Conservation (phyloP, 2,113 vertebrate species). For the Cheirogaleus medius region DNA sequence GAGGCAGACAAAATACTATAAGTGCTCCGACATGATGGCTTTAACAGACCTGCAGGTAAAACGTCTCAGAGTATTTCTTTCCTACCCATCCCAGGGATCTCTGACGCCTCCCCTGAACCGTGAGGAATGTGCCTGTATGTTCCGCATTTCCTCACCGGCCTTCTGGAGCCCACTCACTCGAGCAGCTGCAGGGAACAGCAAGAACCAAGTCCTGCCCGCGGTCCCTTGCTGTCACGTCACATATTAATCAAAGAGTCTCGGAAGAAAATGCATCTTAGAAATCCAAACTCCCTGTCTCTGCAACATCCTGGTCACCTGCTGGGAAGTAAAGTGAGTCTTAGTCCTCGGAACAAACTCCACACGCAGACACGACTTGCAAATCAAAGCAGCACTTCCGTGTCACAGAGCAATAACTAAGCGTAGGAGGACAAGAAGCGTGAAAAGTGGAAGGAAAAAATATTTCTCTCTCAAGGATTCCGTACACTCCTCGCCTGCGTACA, state of each 20-base stretch:
- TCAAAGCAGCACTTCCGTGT: neutral
- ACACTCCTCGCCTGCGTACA: neutral
- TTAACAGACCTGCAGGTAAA: slow-evolving; percentile 11
- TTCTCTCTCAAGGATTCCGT: neutral
- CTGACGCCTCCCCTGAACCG: neutral
- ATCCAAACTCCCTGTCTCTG: neutral
- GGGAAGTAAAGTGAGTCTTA: neutral
- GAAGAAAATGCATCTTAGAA: neutral
- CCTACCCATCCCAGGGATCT: slow-evolving; percentile 15
- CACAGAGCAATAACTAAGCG: neutral
- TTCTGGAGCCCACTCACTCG: slow-evolving; percentile 13
- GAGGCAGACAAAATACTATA: neutral
- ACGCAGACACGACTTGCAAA: neutral
- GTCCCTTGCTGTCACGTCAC: slow-evolving; percentile 5
- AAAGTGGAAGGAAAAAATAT: neutral
- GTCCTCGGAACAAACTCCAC: neutral
- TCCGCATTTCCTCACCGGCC: neutral
- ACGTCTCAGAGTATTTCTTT: slow-evolving; percentile 45
- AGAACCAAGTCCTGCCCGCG: neutral
- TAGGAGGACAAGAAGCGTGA: neutral
- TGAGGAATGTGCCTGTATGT: slow-evolving; percentile 11
- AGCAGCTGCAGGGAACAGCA: slow-evolving; percentile 13
- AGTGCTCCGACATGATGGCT: slow-evolving; percentile 37
- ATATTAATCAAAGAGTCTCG: slow-evolving; percentile 8
- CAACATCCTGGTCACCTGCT: neutral